These are phyloP conservation scores for Microtus pennsylvanicus DNA, from an alignment of 2,113 vertebrate species.

Conservation along the genomic window DNA sequence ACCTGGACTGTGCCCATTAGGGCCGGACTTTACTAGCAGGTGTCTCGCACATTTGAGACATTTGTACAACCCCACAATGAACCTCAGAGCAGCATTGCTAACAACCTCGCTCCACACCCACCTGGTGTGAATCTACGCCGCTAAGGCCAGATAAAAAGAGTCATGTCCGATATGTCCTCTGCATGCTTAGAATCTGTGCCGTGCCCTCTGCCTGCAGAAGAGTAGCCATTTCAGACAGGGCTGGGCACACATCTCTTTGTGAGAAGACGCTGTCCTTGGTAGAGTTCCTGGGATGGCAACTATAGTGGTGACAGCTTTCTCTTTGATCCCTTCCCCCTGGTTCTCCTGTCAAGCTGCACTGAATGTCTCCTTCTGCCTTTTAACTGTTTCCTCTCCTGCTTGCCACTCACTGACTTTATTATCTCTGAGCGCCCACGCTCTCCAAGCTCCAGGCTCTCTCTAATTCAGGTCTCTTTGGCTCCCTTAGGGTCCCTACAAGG, in stretches of 20 bases:
- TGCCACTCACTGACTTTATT: slow-evolving; percentile 17
- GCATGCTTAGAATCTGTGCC: background rate
- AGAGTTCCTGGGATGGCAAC: background rate
- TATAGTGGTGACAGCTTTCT: background rate
- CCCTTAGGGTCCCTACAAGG: background rate
- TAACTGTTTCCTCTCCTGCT: background rate
- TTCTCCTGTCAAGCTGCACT: background rate
- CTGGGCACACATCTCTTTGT: background rate
- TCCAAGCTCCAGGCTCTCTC: background rate
- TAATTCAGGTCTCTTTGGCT: background rate
- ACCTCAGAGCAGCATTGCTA: background rate
- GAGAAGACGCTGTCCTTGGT: background rate
- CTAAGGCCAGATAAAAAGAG: background rate
- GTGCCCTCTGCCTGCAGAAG: background rate
- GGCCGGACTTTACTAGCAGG: too few relatives aligned
- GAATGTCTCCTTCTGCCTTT: background rate
- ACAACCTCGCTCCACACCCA: background rate
- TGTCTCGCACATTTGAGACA: background rate
- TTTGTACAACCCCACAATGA: background rate
- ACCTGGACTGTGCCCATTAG: too few relatives aligned
- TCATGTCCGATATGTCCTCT: background rate
- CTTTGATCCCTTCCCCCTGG: too few relatives aligned
- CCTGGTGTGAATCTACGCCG: background rate
- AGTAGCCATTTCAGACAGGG: background rate
- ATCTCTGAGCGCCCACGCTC: background rate